These are phyloP conservation scores for Drosophila algonquin DNA, from an alignment of 2,888 invertebrate species.

Conservation along the genomic window DNA sequence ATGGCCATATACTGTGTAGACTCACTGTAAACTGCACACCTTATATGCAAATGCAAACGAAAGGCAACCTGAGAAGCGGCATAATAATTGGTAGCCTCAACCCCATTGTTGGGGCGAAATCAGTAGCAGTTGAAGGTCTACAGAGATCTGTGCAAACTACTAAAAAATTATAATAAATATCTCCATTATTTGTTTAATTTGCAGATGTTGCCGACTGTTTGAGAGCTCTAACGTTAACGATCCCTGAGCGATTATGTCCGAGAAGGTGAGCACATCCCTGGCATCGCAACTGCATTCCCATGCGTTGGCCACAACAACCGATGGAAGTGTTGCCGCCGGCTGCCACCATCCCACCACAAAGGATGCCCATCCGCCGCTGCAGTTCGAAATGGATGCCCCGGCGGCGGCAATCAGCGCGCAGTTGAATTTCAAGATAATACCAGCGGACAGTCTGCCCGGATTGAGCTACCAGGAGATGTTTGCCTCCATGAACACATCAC, in stretches of 20 bases:
- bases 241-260: constrained; percentile 48
- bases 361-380: constrained; percentile 39
- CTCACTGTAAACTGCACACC: neutral
- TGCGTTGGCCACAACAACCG: constrained; percentile 45
- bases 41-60: constrained; percentile 12
- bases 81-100: neutral
- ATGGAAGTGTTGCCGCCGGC: neutral
- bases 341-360: constrained; percentile 20
- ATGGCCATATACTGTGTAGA: neutral
- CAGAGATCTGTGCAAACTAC: neutral
- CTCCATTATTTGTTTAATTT: neutral
- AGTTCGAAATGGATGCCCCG: constrained; percentile 66
- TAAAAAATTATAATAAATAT: neutral
- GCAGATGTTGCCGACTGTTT: constrained; percentile 17
- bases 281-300: constrained; percentile 68
- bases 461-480: constrained; percentile 76
- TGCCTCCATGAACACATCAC: constrained; percentile 84
- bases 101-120: neutral
- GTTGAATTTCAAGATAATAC: constrained; percentile 81
- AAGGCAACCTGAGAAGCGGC: constrained; percentile 11
- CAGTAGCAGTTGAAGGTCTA: neutral
- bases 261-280: constrained; percentile 76
- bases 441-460: constrained; percentile 62
- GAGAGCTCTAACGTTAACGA: no score
- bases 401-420: constrained; percentile 76